These are phyloP conservation scores for Zygogramma bicolorata DNA, from an alignment of 2,888 invertebrate species.

Conservation along the genomic window DNA sequence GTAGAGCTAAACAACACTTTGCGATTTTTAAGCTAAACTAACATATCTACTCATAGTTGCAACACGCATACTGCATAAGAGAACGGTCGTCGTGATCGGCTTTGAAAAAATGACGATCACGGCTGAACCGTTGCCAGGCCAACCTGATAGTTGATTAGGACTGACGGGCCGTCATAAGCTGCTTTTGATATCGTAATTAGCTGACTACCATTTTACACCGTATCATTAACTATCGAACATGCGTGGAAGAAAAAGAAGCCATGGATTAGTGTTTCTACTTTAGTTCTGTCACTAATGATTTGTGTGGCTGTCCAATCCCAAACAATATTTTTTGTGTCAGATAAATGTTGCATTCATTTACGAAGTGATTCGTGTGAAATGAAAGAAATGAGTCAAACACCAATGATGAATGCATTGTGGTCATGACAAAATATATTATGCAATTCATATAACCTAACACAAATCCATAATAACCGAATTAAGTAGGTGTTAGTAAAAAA, in stretches of 20 bases:
- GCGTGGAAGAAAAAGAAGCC: neutral
- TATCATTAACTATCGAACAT: slow-evolving; percentile 21
- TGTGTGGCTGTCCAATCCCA: neutral
- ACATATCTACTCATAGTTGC: slow-evolving; percentile 48
- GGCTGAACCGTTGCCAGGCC: slow-evolving; percentile 48
- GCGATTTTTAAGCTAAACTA: slow-evolving; percentile 38
- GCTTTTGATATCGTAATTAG: slow-evolving; percentile 57
- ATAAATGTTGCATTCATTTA: neutral
- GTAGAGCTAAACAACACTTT: slow-evolving; percentile 47
- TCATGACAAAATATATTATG: no score
- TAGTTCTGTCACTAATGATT: slow-evolving; percentile 22
- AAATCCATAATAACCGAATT: no score
- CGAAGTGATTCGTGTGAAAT: neutral
- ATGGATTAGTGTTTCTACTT: slow-evolving; percentile 16
- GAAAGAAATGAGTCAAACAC: no score
- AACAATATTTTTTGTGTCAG: neutral
- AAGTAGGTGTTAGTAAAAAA: no score
- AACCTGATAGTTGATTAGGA: slow-evolving; percentile 51
- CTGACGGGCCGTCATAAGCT: slow-evolving; percentile 55
- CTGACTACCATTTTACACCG: slow-evolving; percentile 49
- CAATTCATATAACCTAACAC: no score
- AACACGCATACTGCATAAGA: slow-evolving; percentile 50
- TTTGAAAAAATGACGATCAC: slow-evolving; percentile 52
- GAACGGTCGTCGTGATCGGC: slow-evolving; percentile 51
- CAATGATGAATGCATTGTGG: no score